Conservation (phyloP, 2,888 invertebrate genomes). For the Microctonus aethiopoides region DNA sequence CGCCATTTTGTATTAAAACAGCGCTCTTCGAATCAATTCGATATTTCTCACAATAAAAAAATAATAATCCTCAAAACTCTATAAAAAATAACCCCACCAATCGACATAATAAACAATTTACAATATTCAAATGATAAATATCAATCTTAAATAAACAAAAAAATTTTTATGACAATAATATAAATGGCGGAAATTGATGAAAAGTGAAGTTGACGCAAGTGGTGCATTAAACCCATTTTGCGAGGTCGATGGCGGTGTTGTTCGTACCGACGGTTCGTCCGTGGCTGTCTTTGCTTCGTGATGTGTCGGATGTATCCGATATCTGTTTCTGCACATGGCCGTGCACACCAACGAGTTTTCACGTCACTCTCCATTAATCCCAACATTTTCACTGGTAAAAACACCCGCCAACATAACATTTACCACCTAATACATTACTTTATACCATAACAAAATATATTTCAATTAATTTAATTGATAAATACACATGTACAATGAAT, state of each 20-base stretch:
- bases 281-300: slow-evolving; percentile 60
- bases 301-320: slow-evolving; percentile 60
- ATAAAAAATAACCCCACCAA: background rate
- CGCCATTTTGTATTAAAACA: background rate
- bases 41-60: background rate
- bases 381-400: slow-evolving; percentile 56
- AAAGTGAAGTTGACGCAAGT: background rate
- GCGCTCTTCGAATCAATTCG: background rate
- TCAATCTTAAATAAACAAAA: background rate
- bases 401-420: background rate
- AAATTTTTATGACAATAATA: background rate
- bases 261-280: slow-evolving; percentile 57
- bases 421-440: background rate
- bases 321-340: slow-evolving; percentile 66
- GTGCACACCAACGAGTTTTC: slow-evolving; percentile 55
- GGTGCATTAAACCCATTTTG: background rate
- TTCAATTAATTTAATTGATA: background rate
- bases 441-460: background rate
- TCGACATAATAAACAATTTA: background rate
- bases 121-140: background rate
- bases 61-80: background rate
- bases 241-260: too few species aligned
- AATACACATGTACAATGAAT: background rate
- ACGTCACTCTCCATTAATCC: slow-evolving; percentile 52
- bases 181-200: slow-evolving; percentile 25